Base-by-base conservation (phyloP, 92 coral and sea anemone genomes). In the Paragorgia papillata region DNA sequence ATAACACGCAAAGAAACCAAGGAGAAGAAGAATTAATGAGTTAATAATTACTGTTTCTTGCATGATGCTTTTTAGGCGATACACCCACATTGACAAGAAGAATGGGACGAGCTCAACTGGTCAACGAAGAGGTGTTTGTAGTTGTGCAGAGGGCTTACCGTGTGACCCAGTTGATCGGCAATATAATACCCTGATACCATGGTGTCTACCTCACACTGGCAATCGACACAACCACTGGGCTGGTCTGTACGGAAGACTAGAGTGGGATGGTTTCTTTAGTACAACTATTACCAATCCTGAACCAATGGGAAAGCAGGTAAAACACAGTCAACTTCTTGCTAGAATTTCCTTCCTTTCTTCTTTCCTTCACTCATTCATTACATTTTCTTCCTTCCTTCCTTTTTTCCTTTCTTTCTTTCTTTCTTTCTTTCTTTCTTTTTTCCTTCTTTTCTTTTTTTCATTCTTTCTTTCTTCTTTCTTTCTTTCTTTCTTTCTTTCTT, bases 191-290 rank as follows among this genome's bases (percentile, higher is more conserved):
- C 87, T 94, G 17, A 75, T 94, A 15, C 98, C 98, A 18, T 94
- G 98, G 98, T 94, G 98, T 69, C 91, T 94, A 39, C 98, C 98
- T n/a, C 98, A 94, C 77, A 94, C 98, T 41, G 98, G 98, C 37
- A 94, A 94, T 74, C 78, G 98, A 44, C 98, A 94, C 79, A 94
- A 94, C 51, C 87, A 94, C 57, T 94, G 98, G 98, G 97, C 98
- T 37, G 98, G 98, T 28, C 83, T 94, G 57, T 94, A 94, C 56
- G 98, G 98, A 9, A 86, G 98, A 18, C 92, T 94, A 59, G 98
- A 94, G 64, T 94, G 98, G 98, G 97, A 94, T 67, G 98, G 98
- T 25, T 94, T 79, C 76, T 94, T 94, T 57, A 94, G 98, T 79
- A 94, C 98, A 12, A 94, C 98, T 49, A 89, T 94, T 69, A 94